Percentiles rank a stretch among this genome's conserved stretches.
phyloP scores from a whole-genome alignment of 2,113 vertebrate genomes.

The Bombycilla garrulus region DNA sequence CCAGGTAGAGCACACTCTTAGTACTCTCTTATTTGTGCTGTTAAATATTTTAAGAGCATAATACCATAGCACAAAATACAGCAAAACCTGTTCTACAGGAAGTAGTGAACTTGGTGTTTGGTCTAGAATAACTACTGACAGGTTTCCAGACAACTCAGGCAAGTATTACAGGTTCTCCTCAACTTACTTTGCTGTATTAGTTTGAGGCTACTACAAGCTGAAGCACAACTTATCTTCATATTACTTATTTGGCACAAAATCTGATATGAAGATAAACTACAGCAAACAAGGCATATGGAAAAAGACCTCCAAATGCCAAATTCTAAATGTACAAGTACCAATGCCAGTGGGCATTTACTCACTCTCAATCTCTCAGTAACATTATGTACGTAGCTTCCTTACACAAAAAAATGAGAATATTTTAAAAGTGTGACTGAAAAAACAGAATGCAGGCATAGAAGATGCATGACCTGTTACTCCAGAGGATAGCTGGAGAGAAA shows the following conservation, averaged over 20 bases:
- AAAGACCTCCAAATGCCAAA: neutral
- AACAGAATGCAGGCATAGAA: neutral
- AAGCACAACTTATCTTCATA: neutral
- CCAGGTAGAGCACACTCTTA: neutral
- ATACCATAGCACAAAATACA: neutral
- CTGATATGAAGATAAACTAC: neutral
- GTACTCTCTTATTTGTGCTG: neutral
- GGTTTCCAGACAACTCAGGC: neutral
- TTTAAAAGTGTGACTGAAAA: neutral
- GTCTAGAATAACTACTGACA: neutral
- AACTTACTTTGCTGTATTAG: neutral
- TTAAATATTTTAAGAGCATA: neutral
- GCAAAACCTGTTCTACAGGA: neutral
- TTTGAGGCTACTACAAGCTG: neutral
- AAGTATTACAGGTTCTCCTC: neutral
- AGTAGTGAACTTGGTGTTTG: neutral
- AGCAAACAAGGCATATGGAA: neutral
- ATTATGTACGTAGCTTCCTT: neutral
- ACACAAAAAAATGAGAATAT: neutral
- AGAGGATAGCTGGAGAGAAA: neutral
- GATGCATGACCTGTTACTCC: neutral
- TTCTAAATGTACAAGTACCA: neutral
- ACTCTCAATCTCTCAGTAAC: neutral
- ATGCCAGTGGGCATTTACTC: neutral
- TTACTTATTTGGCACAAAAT: neutral